A percentile compares a stretch with the other conserved stretches of the same genome.
Conservation (phyloP, 2,888 invertebrate genomes). For the Ormyrus nitidulus region DNA sequence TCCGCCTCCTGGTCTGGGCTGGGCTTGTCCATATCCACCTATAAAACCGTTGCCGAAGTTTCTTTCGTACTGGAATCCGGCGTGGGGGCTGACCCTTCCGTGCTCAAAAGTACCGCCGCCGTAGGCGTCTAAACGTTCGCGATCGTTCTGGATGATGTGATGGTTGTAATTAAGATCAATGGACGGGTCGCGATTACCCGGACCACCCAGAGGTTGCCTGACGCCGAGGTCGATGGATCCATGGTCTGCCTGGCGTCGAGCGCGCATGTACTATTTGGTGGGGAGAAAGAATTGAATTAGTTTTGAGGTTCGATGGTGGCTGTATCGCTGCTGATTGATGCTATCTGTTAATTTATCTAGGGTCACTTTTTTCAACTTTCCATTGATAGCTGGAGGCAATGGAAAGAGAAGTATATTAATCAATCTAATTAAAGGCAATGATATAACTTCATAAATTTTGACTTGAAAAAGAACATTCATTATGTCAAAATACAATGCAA, state of each 20-base stretch:
- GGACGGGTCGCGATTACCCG: slow-evolving; percentile 1
- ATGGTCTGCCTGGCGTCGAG: slow-evolving; percentile 10
- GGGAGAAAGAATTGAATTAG: neutral
- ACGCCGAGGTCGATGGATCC: neutral
- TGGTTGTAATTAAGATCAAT: slow-evolving; percentile 34
- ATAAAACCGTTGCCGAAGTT: slow-evolving; percentile 18
- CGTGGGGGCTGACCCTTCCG: neutral
- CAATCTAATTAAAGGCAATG: too few species aligned
- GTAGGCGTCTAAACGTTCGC: slow-evolving; percentile 7
- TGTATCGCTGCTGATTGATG: too few species aligned
- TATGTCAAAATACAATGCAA: too few species aligned
- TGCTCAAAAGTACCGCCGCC: neutral
- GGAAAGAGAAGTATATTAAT: too few species aligned
- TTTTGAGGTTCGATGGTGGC: neutral
- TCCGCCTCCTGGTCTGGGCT: neutral
- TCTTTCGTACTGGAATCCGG: slow-evolving; percentile 14
- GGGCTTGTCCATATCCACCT: slow-evolving; percentile 7
- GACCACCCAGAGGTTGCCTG: slow-evolving; percentile 3
- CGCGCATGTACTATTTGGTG: neutral
- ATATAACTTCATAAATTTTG: too few species aligned
- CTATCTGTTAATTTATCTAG: too few species aligned
- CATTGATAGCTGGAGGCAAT: too few species aligned
- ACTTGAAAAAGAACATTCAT: too few species aligned
- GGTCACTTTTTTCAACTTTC: too few species aligned
- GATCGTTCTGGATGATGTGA: neutral